Evolutionary conservation across 37 sponge, comb jelly and placozoan genomes (phyloP).

Genomic region (Haliclona indistincta): DNA sequence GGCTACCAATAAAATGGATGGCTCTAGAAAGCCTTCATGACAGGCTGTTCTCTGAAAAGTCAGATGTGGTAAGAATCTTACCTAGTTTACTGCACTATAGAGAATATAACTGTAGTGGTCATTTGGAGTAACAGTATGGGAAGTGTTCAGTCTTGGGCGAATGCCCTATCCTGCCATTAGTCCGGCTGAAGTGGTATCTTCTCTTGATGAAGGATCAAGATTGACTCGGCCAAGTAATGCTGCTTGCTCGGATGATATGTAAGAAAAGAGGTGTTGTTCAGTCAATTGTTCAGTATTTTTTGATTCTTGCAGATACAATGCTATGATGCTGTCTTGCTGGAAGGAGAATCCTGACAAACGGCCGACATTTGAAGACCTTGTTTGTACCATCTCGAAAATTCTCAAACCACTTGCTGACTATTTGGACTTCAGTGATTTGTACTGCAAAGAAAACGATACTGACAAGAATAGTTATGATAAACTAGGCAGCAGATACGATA

Average conservation of each 20-base stretch:
- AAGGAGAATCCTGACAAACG: conserved; percentile 4
- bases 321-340: no score
- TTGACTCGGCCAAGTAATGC: conserved; percentile 35
- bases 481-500: no score
- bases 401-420: no score
- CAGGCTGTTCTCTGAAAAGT: conserved; percentile 35
- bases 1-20: conserved; percentile 60
- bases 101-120: conserved; percentile 54
- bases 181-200: conserved; percentile 35
- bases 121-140: conserved; percentile 60
- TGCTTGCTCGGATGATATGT: conserved; percentile 45
- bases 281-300: no score
- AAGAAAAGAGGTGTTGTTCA: no score
- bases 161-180: conserved; percentile 41
- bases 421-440: no score
- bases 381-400: neutral
- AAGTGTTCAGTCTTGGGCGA: conserved; percentile 44
- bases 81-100: no score
- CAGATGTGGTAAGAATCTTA: conserved; percentile 66
- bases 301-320: no score
- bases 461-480: no score
- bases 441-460: no score
- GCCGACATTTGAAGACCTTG: neutral
- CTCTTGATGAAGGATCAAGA: conserved; percentile 29
- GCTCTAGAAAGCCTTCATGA: conserved; percentile 56